phyloP scores from a whole-genome alignment of 2,888 invertebrate genomes.

The Nowickia ferox region DNA sequence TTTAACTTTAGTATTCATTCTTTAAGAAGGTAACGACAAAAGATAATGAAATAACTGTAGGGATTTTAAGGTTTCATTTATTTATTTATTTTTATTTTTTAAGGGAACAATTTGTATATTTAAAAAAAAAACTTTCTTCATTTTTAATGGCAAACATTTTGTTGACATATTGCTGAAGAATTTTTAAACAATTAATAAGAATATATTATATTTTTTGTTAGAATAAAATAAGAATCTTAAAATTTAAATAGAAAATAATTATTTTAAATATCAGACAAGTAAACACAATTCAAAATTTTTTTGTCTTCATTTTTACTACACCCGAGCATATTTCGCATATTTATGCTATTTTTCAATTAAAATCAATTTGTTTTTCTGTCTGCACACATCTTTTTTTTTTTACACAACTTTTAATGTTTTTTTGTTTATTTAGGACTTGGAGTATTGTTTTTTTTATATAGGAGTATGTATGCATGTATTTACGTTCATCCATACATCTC shows the following conservation, averaged over 20 bases:
- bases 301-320: constrained; percentile 28
- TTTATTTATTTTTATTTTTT: constrained; percentile 7
- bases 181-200: constrained; percentile 64
- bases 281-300: constrained; percentile 45
- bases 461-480: background rate
- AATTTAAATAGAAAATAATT: constrained; percentile 19
- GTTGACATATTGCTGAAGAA: constrained; percentile 71
- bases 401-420: constrained; percentile 64
- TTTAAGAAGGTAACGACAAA: constrained; percentile 61
- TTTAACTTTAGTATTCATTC: constrained; percentile 31
- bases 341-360: constrained; percentile 80
- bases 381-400: constrained; percentile 71
- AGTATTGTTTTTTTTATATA: constrained; percentile 51
- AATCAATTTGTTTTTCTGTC: constrained; percentile 78
- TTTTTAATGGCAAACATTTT: constrained; percentile 67
- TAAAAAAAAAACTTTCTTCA: constrained; percentile 8
- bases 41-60: constrained; percentile 73
- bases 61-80: constrained; percentile 67
- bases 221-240: constrained; percentile 6
- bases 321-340: constrained; percentile 64
- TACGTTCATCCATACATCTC: background rate
- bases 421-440: constrained; percentile 80
- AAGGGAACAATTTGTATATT: constrained; percentile 20
- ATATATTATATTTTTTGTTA: constrained; percentile 7
- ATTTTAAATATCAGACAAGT: constrained; percentile 46